Percentiles rank a stretch among this genome's conserved stretches.
Evolutionary conservation across 2,113 vertebrate genomes (phyloP).

Genomic region (Salminus brasiliensis): DNA sequence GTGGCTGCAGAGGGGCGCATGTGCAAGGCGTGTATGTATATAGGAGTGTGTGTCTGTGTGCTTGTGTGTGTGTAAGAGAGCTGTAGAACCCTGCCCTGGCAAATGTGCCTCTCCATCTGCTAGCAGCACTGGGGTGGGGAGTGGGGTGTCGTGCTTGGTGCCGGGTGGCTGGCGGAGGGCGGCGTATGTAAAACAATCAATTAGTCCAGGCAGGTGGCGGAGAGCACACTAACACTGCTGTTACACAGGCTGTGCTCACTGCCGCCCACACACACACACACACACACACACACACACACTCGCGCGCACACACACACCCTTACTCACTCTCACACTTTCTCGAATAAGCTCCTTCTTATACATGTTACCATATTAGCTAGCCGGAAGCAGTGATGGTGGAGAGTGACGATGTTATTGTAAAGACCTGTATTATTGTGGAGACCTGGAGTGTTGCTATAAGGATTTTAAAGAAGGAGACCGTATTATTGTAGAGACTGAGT

Average conservation of each 20-base stretch:
- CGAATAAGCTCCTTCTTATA: neutral
- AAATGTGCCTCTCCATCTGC: conserved; percentile 60
- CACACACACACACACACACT: neutral
- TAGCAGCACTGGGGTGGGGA: conserved; percentile 40
- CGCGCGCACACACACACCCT: neutral
- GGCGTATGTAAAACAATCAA: conserved; percentile 56
- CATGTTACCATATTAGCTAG: neutral
- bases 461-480: no score
- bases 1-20: conserved; percentile 5
- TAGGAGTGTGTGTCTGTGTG: no score
- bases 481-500: no score
- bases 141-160: neutral
- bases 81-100: conserved; percentile 54
- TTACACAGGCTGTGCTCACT: neutral
- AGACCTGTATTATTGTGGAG: neutral
- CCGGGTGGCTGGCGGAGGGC: conserved; percentile 20
- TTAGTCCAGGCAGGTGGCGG: conserved; percentile 49
- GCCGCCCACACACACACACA: neutral
- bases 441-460: no score
- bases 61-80: conserved; percentile 55
- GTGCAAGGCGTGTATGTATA: no score
- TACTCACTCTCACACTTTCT: no score
- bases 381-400: neutral
- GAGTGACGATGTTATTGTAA: neutral
- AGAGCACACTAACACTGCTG: neutral